phyloP scores from a whole-genome alignment of 1,140 invertebrate species.

The Laupala kohalensis region DNA sequence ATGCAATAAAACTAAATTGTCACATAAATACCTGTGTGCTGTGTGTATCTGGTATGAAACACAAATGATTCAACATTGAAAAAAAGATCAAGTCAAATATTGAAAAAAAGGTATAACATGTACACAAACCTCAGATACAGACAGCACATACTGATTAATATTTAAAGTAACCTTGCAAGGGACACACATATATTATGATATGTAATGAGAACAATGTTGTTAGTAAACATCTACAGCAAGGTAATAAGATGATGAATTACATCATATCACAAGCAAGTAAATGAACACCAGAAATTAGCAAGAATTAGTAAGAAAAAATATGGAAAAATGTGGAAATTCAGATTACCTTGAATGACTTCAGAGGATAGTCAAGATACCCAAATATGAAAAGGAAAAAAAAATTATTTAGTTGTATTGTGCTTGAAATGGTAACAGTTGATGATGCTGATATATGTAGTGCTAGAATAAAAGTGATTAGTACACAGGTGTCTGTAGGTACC shows the following conservation, averaged over 20 bases:
- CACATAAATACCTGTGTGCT: neutral
- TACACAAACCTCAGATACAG: neutral
- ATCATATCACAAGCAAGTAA: neutral
- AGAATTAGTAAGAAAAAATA: constrained; percentile 5
- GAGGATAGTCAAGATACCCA: constrained; percentile 6
- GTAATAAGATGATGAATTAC: neutral
- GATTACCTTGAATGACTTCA: constrained; percentile 13
- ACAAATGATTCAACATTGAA: neutral
- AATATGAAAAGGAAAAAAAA: constrained; percentile 13
- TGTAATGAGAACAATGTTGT: neutral
- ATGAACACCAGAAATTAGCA: neutral
- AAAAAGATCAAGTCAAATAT: neutral
- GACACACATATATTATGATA: neutral
- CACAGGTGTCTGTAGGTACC: neutral
- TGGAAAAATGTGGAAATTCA: constrained; percentile 10
- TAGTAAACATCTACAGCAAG: neutral
- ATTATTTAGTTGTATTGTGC: constrained; percentile 11
- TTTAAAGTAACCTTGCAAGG: neutral
- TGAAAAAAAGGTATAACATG: neutral
- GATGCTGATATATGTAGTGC: neutral
- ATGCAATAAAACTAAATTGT: neutral
- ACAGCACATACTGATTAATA: neutral
- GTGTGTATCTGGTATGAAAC: neutral
- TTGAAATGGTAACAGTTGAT: constrained; percentile 5
- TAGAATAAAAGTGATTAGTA: neutral